Percentiles rank a stretch among this genome's conserved stretches.
These are phyloP conservation scores for Ceratitis capitata DNA, from an alignment of 1,140 invertebrate species.

Conservation along the genomic window DNA sequence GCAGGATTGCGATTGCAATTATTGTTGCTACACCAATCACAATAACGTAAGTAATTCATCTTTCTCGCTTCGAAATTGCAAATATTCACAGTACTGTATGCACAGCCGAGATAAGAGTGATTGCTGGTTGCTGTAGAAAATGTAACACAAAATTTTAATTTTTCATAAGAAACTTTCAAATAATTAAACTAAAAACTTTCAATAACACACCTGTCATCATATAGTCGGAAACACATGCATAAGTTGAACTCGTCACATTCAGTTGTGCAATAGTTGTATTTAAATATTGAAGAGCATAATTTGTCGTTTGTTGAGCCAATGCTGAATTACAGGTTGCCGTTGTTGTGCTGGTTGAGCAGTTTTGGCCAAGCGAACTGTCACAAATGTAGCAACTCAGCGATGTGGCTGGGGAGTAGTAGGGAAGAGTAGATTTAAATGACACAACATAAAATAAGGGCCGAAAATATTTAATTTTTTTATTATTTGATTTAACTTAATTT, in stretches of 20 bases:
- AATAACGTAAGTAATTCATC: neutral
- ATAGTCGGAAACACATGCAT: neutral
- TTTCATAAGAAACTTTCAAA: neutral
- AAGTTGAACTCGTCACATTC: neutral
- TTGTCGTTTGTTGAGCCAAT: neutral
- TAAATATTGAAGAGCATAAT: neutral
- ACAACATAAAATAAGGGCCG: no score
- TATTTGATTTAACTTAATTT: no score
- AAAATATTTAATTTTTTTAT: no score
- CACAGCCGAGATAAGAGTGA: slow-evolving; percentile 14
- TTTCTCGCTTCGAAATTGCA: neutral
- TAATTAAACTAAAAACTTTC: neutral
- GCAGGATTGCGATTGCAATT: slow-evolving; percentile 14
- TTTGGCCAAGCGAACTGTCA: neutral
- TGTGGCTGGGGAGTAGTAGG: neutral
- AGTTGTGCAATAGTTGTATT: neutral
- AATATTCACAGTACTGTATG: neutral
- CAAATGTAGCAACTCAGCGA: neutral
- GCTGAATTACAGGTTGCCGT: neutral
- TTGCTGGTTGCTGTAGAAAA: neutral
- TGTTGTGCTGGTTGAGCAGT: neutral
- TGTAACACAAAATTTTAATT: neutral
- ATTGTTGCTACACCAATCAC: neutral
- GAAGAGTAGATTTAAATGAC: no score
- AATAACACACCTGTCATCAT: neutral